Evolutionary conservation across 2,113 vertebrate species (phyloP), one percentile per base, ranked within the genome.

Genomic region (Dipodomys merriami): DNA sequence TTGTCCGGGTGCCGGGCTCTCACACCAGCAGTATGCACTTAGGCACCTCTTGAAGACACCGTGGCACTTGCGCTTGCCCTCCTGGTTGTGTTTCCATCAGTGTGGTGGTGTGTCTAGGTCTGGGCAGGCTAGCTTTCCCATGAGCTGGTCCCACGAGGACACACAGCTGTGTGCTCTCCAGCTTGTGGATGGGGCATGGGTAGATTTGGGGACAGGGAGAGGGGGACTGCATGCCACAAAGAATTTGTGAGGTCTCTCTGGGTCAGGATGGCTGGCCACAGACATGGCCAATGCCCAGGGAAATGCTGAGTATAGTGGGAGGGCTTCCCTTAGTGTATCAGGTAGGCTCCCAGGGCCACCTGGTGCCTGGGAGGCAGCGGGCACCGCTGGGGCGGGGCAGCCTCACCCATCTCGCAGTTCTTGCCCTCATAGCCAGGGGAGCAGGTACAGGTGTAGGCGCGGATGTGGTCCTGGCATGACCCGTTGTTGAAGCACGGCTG

Each of bases 401-500:
- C 39, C 39, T 94, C 83, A 98, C 98, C 98, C 0, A 97, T 97
- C 79, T 98, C 98, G 71, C 99, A 99, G 93, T 97, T 77, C 0
- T n/a, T n/a, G 77, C 99, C 99, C 10, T 97, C 97, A 27, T 98
- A 98, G 71, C 98, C 98, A 0, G 97, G 62, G 0, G 77, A 0
- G 65, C 99, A 99, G 62, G 82, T 94, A 94, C 99, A 99, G 72
- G 68, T 94, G 91, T 99, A 99, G 6, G 98, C 96, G 0, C 98
- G 98, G 46, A 98, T 97, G 53, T 3, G 96, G 95, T 99, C 97
- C 1, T 96, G 96, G 33, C 99, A 99, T 2, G 94, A 95, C 0
- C 98, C 98, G 0, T 98, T 98, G 71, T 99, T 97, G 71, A 98
- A 98, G 93, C 99, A 99, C 9, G 99, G 99, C 95, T 96, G 98